Evolutionary conservation across 2,888 invertebrate species (phyloP), one percentile per base, ranked within the genome.

Genomic region (Drosophila kambysellisi): DNA sequence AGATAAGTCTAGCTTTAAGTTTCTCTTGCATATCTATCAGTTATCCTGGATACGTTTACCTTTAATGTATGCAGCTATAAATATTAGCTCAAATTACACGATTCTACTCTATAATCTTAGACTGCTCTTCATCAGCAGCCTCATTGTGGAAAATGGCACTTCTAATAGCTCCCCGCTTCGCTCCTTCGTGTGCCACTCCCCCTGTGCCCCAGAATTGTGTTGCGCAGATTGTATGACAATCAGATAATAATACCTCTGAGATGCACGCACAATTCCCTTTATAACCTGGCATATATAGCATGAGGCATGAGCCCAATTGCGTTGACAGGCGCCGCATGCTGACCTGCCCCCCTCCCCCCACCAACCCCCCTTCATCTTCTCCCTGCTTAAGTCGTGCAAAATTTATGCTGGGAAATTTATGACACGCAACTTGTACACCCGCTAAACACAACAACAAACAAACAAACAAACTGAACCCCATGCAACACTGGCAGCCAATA

Each of bases 331-430:
- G 76, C 85, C 82, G 85, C 88, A 79, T 88, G 88, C 74, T 79
- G 74, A n/a, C 58, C 43, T 33, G 1, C 25, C 37, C 37, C 51
- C 6, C 53, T 35, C 25, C 33, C 37, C 20, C 4, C 73, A 11
- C 8, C 32, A n/a, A 11, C 11, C n/a, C 3, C 43, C 3, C 20
- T 25, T 25, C 20, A 25, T 25, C 25, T 25, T 25, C 25, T 2
- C 17, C n/a, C 39, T 48, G 57, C 11, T 32, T 30, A 37, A 17
- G 48, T 32, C 52, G 57, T 91, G 91, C 90, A 89, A 92, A 46
- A 92, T 91, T 91, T 91, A 89, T 89, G 85, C 85, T 88, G 86
- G 70, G 83, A 71, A 88, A 90, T 92, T 91, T 92, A 91, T 87
- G 88, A 88, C 88, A 90, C 86, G 90, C 89, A 89, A 84, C 86